Evolutionary conservation across 2,113 vertebrate species (phyloP).

Genomic region (Cyphomyrus plagiostoma): DNA sequence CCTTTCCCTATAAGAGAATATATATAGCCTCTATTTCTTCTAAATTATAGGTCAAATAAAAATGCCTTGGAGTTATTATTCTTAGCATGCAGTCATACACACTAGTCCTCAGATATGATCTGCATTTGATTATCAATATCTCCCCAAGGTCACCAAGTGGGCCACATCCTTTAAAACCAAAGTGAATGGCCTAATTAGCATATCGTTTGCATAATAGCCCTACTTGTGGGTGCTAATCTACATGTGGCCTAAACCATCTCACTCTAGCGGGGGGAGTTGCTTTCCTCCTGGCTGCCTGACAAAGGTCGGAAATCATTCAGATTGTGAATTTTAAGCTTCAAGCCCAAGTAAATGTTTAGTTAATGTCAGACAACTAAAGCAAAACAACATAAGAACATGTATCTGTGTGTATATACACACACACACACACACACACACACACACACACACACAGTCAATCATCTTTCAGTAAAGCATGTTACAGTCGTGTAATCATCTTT

Average conservation of each 20-base stretch:
- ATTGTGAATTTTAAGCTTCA: background rate
- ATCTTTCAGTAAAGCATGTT: no score
- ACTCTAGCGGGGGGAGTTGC: background rate
- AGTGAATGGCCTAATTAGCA: slow-evolving; percentile 58
- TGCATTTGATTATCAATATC: slow-evolving; percentile 48
- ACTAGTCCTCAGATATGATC: slow-evolving; percentile 36
- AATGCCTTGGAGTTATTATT: background rate
- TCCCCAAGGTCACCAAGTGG: slow-evolving; percentile 49
- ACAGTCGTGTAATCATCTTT: no score
- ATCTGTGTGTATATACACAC: no score
- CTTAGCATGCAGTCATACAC: background rate
- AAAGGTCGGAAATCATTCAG: background rate
- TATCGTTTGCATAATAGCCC: slow-evolving; percentile 49
- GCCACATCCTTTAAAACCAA: slow-evolving; percentile 49
- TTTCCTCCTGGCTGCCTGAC: background rate
- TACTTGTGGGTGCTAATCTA: slow-evolving; percentile 43
- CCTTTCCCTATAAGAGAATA: background rate
- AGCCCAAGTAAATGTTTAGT: background rate
- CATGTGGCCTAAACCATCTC: slow-evolving; percentile 18
- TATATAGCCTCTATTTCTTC: background rate
- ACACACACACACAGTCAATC: background rate
- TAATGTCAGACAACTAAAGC: background rate
- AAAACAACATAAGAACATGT: background rate
- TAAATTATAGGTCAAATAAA: background rate
- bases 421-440: no score